These are phyloP conservation scores for Pseudachorutes palmiensis DNA, from an alignment of 1,140 invertebrate species.

Conservation along the genomic window DNA sequence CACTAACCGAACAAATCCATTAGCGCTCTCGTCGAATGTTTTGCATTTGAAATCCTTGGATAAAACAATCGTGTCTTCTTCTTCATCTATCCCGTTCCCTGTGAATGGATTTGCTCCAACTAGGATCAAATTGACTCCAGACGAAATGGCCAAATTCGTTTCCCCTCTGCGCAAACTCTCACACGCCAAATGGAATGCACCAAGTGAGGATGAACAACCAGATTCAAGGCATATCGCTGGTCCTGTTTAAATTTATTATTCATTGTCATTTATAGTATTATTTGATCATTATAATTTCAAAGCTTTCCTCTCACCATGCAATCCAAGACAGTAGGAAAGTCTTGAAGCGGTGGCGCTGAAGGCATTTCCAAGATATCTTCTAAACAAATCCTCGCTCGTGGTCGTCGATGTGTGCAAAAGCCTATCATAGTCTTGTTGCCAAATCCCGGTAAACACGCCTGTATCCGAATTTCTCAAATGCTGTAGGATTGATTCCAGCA, in stretches of 20 bases:
- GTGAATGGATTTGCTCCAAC: background rate
- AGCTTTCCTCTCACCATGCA: too few species aligned
- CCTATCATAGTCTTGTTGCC: slow-evolving; percentile 1
- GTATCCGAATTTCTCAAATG: slow-evolving; percentile 45
- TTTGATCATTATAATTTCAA: too few species aligned
- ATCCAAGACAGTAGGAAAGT: slow-evolving; percentile 21
- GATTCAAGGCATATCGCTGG: slow-evolving; percentile 20
- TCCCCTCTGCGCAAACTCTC: slow-evolving; percentile 18
- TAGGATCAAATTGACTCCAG: slow-evolving; percentile 26
- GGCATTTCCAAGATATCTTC: slow-evolving; percentile 25
- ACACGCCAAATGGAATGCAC: slow-evolving; percentile 24
- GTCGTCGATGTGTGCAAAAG: background rate
- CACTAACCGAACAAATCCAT: slow-evolving; percentile 18
- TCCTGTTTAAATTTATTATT: too few species aligned
- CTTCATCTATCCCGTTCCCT: background rate
- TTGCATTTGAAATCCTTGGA: slow-evolving; percentile 14
- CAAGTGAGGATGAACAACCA: slow-evolving; percentile 25
- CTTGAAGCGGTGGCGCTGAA: slow-evolving; percentile 15
- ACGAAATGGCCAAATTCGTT: slow-evolving; percentile 18
- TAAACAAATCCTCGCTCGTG: background rate
- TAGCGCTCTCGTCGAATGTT: slow-evolving; percentile 23
- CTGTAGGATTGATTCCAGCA: slow-evolving; percentile 45
- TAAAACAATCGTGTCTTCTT: background rate
- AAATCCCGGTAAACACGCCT: slow-evolving; percentile 48
- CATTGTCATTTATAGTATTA: too few species aligned